These are phyloP conservation scores for Agrypnia vestita DNA, from an alignment of 1,140 invertebrate genomes.

Conservation along the genomic window DNA sequence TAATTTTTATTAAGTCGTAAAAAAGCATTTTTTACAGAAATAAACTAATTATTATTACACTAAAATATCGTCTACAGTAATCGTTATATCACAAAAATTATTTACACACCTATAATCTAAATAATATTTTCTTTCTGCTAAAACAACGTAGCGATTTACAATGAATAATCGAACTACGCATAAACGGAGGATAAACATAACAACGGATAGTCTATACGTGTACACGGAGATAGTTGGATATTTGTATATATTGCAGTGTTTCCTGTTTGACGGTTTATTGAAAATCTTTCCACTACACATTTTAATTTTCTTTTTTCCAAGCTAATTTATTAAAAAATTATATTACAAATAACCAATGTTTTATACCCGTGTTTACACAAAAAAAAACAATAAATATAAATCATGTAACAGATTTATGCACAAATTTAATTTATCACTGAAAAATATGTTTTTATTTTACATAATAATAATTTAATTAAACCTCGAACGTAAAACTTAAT, in stretches of 20 bases:
- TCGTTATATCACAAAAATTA: conserved; percentile 24
- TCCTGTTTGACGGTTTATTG: no score
- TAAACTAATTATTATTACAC: conserved; percentile 16
- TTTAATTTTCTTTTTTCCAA: no score
- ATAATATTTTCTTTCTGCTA: background rate
- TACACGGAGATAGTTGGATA: background rate
- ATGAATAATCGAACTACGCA: background rate
- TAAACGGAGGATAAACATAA: background rate
- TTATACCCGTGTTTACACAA: no score
- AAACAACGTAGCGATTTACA: background rate
- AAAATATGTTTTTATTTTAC: no score
- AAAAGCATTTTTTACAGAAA: conserved; percentile 11
- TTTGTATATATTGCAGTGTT: background rate
- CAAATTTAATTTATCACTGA: no score
- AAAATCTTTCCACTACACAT: no score
- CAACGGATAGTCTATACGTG: background rate
- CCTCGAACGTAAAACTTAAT: no score
- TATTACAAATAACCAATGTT: no score
- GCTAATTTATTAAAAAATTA: no score
- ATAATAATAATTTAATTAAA: no score
- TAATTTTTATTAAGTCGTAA: conserved; percentile 22
- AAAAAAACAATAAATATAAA: no score
- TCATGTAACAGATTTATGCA: no score
- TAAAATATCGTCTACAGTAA: background rate
- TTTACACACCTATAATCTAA: conserved; percentile 9